phyloP scores from a whole-genome alignment of 2,888 invertebrate species.

The Chalcis sispes region DNA sequence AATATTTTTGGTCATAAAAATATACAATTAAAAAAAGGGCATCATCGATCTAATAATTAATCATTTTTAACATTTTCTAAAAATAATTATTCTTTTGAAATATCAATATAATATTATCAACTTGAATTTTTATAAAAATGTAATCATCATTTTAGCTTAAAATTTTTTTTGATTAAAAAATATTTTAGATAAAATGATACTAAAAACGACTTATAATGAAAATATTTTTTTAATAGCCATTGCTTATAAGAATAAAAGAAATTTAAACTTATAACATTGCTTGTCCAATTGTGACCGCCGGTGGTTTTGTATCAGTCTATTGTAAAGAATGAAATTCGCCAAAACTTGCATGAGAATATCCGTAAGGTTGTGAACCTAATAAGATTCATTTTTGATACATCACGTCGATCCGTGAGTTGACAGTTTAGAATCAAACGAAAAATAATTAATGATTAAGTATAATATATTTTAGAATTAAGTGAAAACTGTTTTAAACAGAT shows the following conservation, averaged over 20 bases:
- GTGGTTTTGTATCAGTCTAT: no score
- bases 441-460: constrained; percentile 23
- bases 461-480: constrained; percentile 3
- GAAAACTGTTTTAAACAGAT: constrained; percentile 11
- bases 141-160: no score
- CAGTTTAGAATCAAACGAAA: constrained; percentile 44
- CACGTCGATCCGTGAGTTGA: constrained; percentile 57
- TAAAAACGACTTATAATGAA: no score
- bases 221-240: background rate
- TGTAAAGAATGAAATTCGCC: background rate
- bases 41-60: no score
- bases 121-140: no score
- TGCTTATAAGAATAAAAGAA: background rate
- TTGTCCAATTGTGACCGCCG: constrained; percentile 9
- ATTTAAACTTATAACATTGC: background rate
- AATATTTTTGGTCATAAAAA: no score
- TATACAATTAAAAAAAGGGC: no score
- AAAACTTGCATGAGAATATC: constrained; percentile 14
- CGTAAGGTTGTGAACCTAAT: constrained; percentile 25
- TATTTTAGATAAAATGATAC: no score
- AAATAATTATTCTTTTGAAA: no score
- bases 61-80: no score
- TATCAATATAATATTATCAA: no score
- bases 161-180: no score
- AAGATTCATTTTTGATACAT: constrained; percentile 60